Evolutionary conservation across 2,888 invertebrate species (phyloP), one percentile per base, ranked within the genome.

Genomic region (Molanna angustata): DNA sequence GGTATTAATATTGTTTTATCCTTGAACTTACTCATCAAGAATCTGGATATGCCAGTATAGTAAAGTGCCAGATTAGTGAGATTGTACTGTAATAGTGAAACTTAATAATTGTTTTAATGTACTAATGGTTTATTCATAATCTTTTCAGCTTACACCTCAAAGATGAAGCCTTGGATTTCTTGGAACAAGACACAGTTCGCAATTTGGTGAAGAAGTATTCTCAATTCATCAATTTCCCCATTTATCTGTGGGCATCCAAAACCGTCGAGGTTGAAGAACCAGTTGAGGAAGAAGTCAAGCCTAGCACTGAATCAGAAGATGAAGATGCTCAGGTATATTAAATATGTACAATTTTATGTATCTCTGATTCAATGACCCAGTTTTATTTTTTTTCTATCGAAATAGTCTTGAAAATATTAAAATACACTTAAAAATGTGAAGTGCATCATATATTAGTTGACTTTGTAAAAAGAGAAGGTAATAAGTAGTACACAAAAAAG

Each of bases 221-320:
- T 3, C 98, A 99, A 78, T 99, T 99, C 76, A 99, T 99, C 70
- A 99, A 97, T 74, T 99, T 99, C 83, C 93, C 94, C 56, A 99
- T 99, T 69, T 89, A 89, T 73, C 74, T 99, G 70, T 99, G 97
- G 97, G 84, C 88, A 52, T 79, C 81, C 63, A 79, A 75, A 76
- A 86, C 85, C 27, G 82, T 89, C 63, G 86, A 85, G 57, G 86
- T 88, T 44, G 88, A 89, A 65, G 87, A 88, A 40, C 72, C 69
- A 16, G 78, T 78, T 43, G 82, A 83, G 43, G 80, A 79, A 32
- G 80, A 76, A 27, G 71, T 73, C 46, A 72, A 56, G 64, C 51
- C 56, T 4, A 53, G 49, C 19, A 56, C 52, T 65, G 64, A 64
- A 50, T 70, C 67, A 53, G 73, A 71, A 33, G 74, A 76, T 55